Base-by-base conservation (phyloP, 2,888 invertebrate species). In the Athalia rosae region DNA sequence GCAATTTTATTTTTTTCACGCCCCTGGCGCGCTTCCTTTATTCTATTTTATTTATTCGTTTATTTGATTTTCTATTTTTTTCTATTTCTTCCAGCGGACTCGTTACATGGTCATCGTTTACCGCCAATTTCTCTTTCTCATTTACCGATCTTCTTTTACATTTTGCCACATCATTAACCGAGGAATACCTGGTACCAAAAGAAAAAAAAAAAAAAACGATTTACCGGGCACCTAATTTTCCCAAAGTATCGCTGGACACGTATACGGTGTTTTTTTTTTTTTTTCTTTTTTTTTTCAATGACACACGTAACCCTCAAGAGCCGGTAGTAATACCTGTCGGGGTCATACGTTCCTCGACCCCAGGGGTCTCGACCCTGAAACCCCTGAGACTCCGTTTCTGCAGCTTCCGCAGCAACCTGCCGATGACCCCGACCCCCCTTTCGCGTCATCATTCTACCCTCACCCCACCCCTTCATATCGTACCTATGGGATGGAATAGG, bases 301-400 rank as follows among this genome's bases (percentile, higher is more conserved):
- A 28, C 28, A 28, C 28, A 28, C 28, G 28, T 28, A 28, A 28
- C 28, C 28, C 28, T 4, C 56, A 8, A 15, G 43, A 45, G n/a
- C 28, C 45, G 74, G 48, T 13, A 62, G 61, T 47, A 48, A 78
- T 87, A 86, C 87, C 86, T 86, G 86, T 82, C 76, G 79, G 82
- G 87, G 87, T 88, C 86, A 85, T 83, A 85, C 85, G 84, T 83
- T 45, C 28, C 71, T 58, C 58, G 74, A 74, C 61, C 61, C 61
- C 28, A 0, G 81, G 80, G 87, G 86, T 87, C 86, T 81, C 78
- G 81, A 83, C 85, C 83, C 80, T 79, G 76, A 81, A 81, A 81
- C 82, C 80, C 79, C 64, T 28, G 28, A 28, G 28, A 28, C 28
- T 28, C 28, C 28, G 77, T 63, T 79, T 78, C 81, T 78, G 76